These are phyloP conservation scores for Motacilla tschutschensis DNA, from an alignment of 2,113 vertebrate genomes.

Conservation along the genomic window DNA sequence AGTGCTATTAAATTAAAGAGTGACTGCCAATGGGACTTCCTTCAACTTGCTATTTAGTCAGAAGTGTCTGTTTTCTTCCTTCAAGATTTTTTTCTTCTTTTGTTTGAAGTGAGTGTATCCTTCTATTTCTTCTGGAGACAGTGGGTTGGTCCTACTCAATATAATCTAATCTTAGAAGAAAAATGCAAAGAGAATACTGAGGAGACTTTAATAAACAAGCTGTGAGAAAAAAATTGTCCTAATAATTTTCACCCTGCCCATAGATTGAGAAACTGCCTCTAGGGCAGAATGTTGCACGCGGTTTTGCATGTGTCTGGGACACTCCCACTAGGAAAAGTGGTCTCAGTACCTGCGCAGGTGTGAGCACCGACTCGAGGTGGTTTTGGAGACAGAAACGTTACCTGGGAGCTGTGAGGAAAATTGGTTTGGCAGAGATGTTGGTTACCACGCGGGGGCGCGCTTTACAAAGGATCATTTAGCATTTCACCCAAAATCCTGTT, in stretches of 20 bases:
- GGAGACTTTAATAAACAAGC: neutral
- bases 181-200: neutral
- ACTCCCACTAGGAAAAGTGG: neutral
- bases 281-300: neutral
- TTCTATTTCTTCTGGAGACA: neutral
- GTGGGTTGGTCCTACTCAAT: neutral
- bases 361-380: neutral
- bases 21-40: neutral
- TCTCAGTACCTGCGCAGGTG: neutral
- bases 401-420: neutral
- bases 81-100: neutral
- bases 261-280: neutral
- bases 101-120: neutral
- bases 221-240: neutral
- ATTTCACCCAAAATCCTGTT: neutral
- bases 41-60: neutral
- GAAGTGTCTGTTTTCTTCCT: neutral
- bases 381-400: neutral
- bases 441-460: slow-evolving; percentile 33
- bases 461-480: neutral
- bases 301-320: neutral
- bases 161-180: neutral
- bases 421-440: neutral
- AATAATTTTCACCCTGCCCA: neutral
- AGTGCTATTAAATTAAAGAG: neutral